These are phyloP conservation scores for Avahi laniger DNA, from an alignment of 2,797 vertebrate species.

Conservation along the genomic window DNA sequence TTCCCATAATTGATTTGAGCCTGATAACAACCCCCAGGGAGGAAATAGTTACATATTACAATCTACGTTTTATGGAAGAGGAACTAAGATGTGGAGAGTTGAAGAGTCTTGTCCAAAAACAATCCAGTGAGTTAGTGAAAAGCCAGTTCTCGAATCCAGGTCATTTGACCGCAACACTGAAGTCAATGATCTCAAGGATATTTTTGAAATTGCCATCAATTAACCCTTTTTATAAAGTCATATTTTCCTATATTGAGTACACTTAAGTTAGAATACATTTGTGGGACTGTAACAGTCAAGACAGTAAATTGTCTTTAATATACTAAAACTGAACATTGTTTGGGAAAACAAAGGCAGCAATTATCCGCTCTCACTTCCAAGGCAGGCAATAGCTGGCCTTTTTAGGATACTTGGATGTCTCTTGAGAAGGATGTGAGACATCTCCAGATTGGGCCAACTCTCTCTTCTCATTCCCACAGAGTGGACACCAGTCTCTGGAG, in stretches of 20 bases:
- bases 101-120: neutral
- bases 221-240: neutral
- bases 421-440: neutral
- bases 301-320: neutral
- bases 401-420: neutral
- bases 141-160: neutral
- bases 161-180: neutral
- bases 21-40: neutral
- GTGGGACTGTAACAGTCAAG: neutral
- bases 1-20: neutral
- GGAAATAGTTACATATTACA: neutral
- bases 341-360: neutral
- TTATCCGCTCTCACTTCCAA: neutral
- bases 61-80: neutral
- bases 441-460: neutral
- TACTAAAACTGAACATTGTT: neutral
- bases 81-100: neutral
- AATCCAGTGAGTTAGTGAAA: neutral
- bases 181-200: neutral
- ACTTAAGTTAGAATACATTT: neutral
- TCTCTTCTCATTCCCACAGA: neutral
- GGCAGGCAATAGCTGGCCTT: neutral
- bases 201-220: neutral
- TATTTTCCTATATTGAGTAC: neutral
- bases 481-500: neutral